A percentile compares a stretch with the other conserved stretches of the same genome.
These are phyloP conservation scores for Apocheima hispidaria DNA, from an alignment of 2,888 invertebrate genomes.

Conservation along the genomic window DNA sequence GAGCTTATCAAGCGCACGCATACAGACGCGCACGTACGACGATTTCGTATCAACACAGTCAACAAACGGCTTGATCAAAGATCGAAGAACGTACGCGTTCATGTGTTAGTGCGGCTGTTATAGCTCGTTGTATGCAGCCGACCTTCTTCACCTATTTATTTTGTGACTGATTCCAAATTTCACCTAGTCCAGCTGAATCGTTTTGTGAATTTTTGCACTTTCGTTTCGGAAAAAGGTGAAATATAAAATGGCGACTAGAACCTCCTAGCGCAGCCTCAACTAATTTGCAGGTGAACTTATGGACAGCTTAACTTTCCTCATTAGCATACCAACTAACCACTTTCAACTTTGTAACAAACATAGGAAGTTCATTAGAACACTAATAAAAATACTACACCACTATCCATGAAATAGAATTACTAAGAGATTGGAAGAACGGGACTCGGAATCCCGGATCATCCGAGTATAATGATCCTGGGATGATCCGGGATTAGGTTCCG, in stretches of 20 bases:
- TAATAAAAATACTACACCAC: slow-evolving; percentile 28
- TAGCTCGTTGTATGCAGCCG: too few species aligned
- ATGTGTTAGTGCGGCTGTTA: too few species aligned
- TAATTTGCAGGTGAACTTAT: neutral
- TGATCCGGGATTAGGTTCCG: slow-evolving; percentile 30
- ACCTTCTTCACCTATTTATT: too few species aligned
- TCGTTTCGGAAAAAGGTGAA: neutral
- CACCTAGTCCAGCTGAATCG: too few species aligned
- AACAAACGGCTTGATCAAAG: too few species aligned
- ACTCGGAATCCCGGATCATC: slow-evolving; percentile 65
- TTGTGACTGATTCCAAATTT: too few species aligned
- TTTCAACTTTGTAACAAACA: slow-evolving; percentile 20
- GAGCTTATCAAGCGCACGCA: too few species aligned
- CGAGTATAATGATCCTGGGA: slow-evolving; percentile 14
- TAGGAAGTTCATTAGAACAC: slow-evolving; percentile 27
- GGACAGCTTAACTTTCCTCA: slow-evolving; percentile 3
- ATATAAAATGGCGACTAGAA: neutral
- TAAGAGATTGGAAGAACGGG: slow-evolving; percentile 38
- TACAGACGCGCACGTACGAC: too few species aligned
- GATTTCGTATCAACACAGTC: too few species aligned
- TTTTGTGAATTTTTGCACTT: too few species aligned
- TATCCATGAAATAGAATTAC: slow-evolving; percentile 33
- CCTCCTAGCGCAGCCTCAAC: neutral
- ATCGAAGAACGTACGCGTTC: too few species aligned
- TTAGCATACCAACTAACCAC: slow-evolving; percentile 12